A percentile compares a stretch with the other conserved stretches of the same genome.
phyloP scores from a whole-genome alignment of 2,113 vertebrate species.

The Epinephelus cyanopodus region DNA sequence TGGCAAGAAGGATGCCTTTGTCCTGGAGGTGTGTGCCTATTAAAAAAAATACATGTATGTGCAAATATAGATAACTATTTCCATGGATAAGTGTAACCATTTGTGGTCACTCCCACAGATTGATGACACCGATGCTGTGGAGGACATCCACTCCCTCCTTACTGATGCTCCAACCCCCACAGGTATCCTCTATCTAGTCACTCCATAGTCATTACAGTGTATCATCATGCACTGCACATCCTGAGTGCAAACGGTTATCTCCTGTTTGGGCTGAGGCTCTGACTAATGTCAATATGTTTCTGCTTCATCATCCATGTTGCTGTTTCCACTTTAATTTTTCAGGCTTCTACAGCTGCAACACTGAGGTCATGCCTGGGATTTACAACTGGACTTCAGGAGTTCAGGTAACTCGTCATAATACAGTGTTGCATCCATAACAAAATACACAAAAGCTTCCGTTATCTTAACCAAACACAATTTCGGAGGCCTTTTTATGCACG shows the following conservation, averaged over 20 bases:
- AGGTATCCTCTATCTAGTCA: constrained; percentile 79
- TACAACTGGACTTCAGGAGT: constrained; percentile 96
- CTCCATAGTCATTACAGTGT: neutral
- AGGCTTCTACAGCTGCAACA: constrained; percentile 99
- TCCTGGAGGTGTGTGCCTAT: constrained; percentile 89
- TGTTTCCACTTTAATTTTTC: constrained; percentile 7
- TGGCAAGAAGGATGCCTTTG: constrained; percentile 98
- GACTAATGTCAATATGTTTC: neutral
- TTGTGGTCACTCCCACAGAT: constrained; percentile 84
- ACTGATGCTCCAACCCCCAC: constrained; percentile 91
- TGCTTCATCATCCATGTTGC: neutral
- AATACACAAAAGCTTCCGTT: neutral
- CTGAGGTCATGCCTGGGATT: constrained; percentile 98
- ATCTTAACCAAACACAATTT: neutral
- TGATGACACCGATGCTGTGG: constrained; percentile 97
- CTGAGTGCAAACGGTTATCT: neutral
- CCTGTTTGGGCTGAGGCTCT: neutral
- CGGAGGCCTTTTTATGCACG: neutral
- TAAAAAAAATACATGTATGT: neutral
- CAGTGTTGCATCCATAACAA: neutral
- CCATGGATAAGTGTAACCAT: neutral
- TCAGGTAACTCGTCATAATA: constrained; percentile 85
- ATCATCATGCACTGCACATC: neutral
- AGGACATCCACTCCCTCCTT: constrained; percentile 95
- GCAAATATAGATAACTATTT: neutral